Evolutionary conservation across 2,797 vertebrate species (phyloP), one percentile per base, ranked within the genome.

Genomic region (Nasua narica): DNA sequence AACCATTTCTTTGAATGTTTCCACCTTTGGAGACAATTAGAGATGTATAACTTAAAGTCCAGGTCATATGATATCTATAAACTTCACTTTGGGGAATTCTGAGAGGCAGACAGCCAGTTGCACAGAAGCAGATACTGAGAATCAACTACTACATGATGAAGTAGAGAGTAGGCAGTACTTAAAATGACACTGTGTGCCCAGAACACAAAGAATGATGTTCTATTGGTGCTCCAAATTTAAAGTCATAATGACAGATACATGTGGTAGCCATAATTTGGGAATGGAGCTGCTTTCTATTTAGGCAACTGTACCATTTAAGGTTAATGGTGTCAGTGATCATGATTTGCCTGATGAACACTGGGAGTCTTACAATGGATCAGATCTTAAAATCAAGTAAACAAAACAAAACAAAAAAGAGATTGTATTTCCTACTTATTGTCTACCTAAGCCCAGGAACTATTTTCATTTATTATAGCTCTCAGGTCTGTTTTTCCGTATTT

Each of bases 371-470:
- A 84, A 6, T 54, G 5, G 23, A 77, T 77, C 1, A 6, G 8
- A 40, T 14, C 10, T 85, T 91, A 85, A 96, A 88, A 67, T 87
- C 16, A 83, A 67, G 8, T 60, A 69, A 74, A 67, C 3, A 40
- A 19, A 58, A 58, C 56, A 52, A 58, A 21, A 54, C 52, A 54
- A 58, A 58, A 25, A 94, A 77, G 27, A 77, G 77, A 5, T 54
- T 78, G 18, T 9, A 48, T 77, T 93, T 76, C 32, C n/a, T 15
- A 11, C 2, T n/a, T 3, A 40, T 50, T 70, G 8, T 56, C 37
- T 77, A 48, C n/a, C 27, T 56, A 85, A 62, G 15, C 1, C 6
- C 29, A n/a, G 2, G 29, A 79, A 32, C 83, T 52, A 79, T 87
- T 93, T 93, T 65, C 29, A 65, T 91, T 82, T 40, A 29, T 10